phyloP scores from a whole-genome alignment of 2,797 vertebrate genomes.

The Intellagama lesueurii region DNA sequence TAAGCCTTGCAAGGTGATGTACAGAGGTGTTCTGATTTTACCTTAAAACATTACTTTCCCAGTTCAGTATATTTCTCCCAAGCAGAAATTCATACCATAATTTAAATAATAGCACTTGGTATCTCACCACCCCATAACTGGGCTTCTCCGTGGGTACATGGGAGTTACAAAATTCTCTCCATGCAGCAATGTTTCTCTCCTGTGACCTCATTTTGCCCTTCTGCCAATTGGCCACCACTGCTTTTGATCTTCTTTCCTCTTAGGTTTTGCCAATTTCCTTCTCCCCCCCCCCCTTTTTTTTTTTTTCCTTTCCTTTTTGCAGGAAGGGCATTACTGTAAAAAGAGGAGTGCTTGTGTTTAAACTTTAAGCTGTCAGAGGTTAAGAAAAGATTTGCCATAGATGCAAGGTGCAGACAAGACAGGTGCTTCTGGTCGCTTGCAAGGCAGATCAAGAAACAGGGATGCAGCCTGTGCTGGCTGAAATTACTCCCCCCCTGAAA shows the following conservation, averaged over 20 bases:
- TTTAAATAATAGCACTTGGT: background rate
- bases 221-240: background rate
- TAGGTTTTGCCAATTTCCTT: background rate
- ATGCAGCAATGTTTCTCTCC: background rate
- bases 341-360: background rate
- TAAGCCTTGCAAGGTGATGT: background rate
- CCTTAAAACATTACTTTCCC: background rate
- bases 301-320: too few relatives aligned
- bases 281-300: too few relatives aligned
- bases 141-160: background rate
- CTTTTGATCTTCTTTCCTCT: background rate
- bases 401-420: background rate
- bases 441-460: too few relatives aligned
- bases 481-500: too few relatives aligned
- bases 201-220: background rate
- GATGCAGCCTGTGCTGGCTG: too few relatives aligned
- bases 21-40: background rate
- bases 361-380: background rate
- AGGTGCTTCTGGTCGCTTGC: background rate
- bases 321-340: background rate
- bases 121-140: background rate
- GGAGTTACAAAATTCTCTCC: background rate
- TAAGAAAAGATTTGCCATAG: background rate
- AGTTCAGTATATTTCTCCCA: conserved; percentile 28
- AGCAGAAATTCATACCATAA: background rate